Conservation (phyloP, 2,888 invertebrate genomes). For the Seira ritae region DNA sequence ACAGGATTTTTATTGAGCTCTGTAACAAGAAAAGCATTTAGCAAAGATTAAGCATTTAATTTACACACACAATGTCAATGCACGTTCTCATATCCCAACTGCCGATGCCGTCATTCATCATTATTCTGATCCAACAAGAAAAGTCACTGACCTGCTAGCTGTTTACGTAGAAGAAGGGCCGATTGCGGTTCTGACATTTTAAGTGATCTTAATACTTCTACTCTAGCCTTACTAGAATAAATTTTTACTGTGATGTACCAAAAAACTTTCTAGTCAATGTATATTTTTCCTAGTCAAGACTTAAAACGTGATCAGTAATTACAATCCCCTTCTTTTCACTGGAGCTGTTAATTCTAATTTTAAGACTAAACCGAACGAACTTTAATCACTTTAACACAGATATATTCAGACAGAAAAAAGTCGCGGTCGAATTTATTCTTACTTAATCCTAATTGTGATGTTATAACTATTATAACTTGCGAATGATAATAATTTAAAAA, state of each 20-base stretch:
- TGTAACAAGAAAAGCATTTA: slow-evolving; percentile 78
- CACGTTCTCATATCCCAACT: neutral
- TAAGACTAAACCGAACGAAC: neutral
- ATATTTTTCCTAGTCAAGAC: neutral
- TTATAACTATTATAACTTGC: too few species aligned
- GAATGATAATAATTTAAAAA: too few species aligned
- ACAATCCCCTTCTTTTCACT: neutral
- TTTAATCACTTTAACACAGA: too few species aligned
- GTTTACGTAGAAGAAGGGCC: slow-evolving; percentile 95
- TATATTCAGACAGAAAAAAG: too few species aligned
- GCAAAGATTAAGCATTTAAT: neutral
- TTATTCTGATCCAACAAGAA: neutral
- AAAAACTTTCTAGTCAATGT: too few species aligned
- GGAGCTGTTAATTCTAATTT: neutral
- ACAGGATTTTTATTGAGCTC: slow-evolving; percentile 99
- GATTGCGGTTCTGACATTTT: slow-evolving; percentile 97
- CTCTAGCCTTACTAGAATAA: too few species aligned
- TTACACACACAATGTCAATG: neutral
- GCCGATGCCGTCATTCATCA: neutral
- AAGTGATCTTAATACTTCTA: too few species aligned
- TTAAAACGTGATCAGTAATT: neutral
- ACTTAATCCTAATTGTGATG: too few species aligned
- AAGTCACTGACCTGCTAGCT: slow-evolving; percentile 89
- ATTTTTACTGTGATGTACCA: too few species aligned
- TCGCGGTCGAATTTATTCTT: too few species aligned